A percentile compares a stretch with the other conserved stretches of the same genome.
These are phyloP conservation scores for Drosophila neocordata DNA, from an alignment of 1,140 invertebrate genomes.

Conservation along the genomic window DNA sequence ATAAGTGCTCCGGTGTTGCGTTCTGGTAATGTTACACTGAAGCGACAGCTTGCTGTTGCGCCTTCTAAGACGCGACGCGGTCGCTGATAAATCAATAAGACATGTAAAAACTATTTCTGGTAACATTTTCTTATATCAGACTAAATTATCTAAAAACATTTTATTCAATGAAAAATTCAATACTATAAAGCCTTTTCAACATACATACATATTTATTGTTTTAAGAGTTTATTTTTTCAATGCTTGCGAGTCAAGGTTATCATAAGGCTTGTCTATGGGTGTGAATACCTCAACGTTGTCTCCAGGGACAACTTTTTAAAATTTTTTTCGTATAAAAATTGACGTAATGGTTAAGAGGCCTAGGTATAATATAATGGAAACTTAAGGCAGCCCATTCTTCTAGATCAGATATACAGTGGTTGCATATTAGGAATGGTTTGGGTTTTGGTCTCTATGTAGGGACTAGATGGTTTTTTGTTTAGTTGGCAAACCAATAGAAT, in stretches of 20 bases:
- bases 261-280: constrained; percentile 89
- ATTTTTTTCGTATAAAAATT: constrained; percentile 89
- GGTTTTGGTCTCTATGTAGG: background rate
- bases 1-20: background rate
- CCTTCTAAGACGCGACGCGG: background rate
- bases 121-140: background rate
- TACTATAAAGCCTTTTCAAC: constrained; percentile 28
- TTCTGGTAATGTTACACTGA: background rate
- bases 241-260: constrained; percentile 88
- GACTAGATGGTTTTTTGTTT: background rate
- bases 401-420: constrained; percentile 89
- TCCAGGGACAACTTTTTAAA: constrained; percentile 85
- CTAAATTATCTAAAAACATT: background rate
- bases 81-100: background rate
- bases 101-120: background rate
- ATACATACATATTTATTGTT: no score
- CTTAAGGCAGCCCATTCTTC: constrained; percentile 86
- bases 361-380: constrained; percentile 88
- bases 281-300: constrained; percentile 89
- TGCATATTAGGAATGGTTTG: constrained; percentile 88
- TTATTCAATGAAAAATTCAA: background rate
- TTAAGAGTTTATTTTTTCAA: constrained; percentile 78
- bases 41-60: background rate
- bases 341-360: constrained; percentile 92
- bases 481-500: background rate